phyloP scores from a whole-genome alignment of 2,888 invertebrate species.

The Ptilodon capucinus region DNA sequence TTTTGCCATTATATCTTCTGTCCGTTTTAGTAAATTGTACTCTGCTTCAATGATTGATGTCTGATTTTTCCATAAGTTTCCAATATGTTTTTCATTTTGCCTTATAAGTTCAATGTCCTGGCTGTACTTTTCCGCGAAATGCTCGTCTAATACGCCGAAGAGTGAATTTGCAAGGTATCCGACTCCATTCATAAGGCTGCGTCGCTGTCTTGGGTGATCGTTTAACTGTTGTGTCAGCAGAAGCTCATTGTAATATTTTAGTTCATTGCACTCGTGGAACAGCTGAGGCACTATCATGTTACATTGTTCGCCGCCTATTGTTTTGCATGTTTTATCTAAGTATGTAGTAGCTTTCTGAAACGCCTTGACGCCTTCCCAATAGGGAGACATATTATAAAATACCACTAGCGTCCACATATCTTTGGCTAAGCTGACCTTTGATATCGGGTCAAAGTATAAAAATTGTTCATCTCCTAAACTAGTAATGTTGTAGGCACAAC shows the following conservation, averaged over 20 bases:
- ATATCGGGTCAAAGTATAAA: too few relatives aligned
- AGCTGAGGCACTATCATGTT: conserved; percentile 1
- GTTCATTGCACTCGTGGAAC: not conserved
- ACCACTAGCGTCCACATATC: conserved; percentile 2
- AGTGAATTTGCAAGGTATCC: conserved; percentile 16
- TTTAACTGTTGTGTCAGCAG: not conserved
- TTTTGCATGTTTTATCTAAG: conserved; percentile 1
- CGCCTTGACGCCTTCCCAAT: conserved; percentile 4
- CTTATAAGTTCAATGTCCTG: conserved; percentile 8
- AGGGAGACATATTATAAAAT: conserved; percentile 3
- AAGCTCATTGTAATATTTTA: not conserved
- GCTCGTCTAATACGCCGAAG: conserved; percentile 17
- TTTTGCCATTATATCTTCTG: not conserved
- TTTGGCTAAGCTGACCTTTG: too few relatives aligned
- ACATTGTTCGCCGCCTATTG: too few relatives aligned
- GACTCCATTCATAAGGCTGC: conserved; percentile 13
- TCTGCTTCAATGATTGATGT: conserved; percentile 3
- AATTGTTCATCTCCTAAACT: not conserved
- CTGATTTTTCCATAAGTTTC: conserved; percentile 1
- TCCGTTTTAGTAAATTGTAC: not conserved
- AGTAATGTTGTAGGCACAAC: not conserved
- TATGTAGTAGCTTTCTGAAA: not conserved
- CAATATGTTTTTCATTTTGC: conserved; percentile 3
- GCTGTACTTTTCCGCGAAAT: conserved; percentile 13
- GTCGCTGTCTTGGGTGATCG: not conserved